Percentiles rank a stretch among this genome's conserved stretches.
Evolutionary conservation across 1,140 invertebrate species (phyloP).

Genomic region (Leptinotarsa lineolata): DNA sequence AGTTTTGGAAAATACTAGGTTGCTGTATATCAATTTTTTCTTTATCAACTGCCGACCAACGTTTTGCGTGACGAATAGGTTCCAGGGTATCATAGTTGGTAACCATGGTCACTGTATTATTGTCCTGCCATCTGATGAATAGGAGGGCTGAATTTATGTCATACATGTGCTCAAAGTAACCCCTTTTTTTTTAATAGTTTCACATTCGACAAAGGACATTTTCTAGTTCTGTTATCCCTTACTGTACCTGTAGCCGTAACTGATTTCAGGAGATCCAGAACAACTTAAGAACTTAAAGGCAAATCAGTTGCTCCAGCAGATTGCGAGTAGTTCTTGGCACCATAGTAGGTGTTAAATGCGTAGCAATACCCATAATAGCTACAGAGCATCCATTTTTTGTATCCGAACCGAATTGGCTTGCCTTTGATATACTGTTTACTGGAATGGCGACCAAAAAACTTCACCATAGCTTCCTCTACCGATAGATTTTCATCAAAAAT

Average conservation of each 20-base stretch:
- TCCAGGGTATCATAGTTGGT: no score
- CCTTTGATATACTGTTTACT: slow-evolving; percentile 43
- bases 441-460: slow-evolving; percentile 24
- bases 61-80: background rate
- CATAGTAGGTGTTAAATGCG: slow-evolving; percentile 27
- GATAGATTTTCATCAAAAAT: slow-evolving; percentile 18
- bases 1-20: slow-evolving; percentile 14
- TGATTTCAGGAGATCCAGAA: background rate
- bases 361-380: slow-evolving; percentile 46
- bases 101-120: no score
- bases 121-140: no score
- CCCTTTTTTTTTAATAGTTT: background rate
- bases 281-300: slow-evolving; percentile 10
- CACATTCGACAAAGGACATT: background rate
- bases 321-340: background rate
- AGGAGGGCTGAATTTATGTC: background rate
- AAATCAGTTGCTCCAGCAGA: background rate
- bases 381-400: slow-evolving; percentile 45
- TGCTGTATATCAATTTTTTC: slow-evolving; percentile 26
- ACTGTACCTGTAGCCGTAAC: background rate
- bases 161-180: background rate
- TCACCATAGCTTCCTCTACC: slow-evolving; percentile 16
- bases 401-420: slow-evolving; percentile 47
- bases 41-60: background rate
- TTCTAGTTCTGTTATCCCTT: background rate